Evolutionary conservation across 2,888 invertebrate genomes (phyloP).

Genomic region (Agapostemon virescens): DNA sequence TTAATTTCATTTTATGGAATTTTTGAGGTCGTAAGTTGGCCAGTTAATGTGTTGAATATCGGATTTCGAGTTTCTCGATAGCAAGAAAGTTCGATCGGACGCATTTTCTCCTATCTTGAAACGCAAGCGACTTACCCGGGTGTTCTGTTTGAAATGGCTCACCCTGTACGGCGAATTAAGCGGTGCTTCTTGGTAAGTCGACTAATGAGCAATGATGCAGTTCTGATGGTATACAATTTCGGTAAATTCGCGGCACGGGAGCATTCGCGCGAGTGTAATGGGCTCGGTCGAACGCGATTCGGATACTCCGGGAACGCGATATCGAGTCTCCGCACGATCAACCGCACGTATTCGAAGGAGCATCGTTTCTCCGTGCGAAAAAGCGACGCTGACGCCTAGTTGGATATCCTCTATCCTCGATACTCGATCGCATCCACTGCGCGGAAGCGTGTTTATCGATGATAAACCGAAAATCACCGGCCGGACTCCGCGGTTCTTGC

Average conservation of each 20-base stretch:
- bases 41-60: no score
- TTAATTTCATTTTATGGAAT: no score
- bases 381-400: conserved; percentile 2
- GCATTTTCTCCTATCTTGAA: no score
- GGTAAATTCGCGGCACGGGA: conserved; percentile 23
- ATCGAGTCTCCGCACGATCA: conserved; percentile 38
- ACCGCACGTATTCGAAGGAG: conserved; percentile 1
- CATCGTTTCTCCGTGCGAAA: conserved; percentile 4
- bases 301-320: conserved; percentile 26
- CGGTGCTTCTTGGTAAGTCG: not conserved
- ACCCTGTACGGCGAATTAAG: no score
- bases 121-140: no score
- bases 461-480: conserved; percentile 35
- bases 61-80: no score
- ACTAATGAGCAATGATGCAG: conserved; percentile 32
- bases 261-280: conserved; percentile 32
- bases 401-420: not conserved
- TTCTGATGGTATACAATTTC: conserved; percentile 22
- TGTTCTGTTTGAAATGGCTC: no score
- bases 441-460: conserved; percentile 24
- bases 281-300: conserved; percentile 8
- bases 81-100: no score
- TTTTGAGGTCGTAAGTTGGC: no score
- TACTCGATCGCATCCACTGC: not conserved
- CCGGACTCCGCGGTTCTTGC: not conserved